Conservation (phyloP, 92 coral and sea anemone species). For the Parazoanthus atlanticus region DNA sequence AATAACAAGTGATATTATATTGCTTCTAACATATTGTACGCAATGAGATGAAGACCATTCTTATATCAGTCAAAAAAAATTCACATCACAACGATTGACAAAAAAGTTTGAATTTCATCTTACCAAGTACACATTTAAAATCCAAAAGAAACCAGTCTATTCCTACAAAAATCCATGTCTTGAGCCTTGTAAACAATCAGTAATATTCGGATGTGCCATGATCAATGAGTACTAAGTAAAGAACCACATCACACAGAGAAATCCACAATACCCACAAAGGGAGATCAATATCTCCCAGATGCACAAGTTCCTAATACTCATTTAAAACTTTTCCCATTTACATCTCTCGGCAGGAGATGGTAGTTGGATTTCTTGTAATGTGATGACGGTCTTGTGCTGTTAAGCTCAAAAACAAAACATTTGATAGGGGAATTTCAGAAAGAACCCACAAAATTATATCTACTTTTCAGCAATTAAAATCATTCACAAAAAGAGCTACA, state of each 20-base stretch:
- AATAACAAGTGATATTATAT: background rate
- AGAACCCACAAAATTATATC: background rate
- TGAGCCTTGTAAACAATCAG: background rate
- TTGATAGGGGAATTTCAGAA: background rate
- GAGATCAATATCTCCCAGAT: conserved; percentile 27
- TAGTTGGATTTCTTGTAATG: background rate
- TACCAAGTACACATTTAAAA: background rate
- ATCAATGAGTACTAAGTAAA: background rate
- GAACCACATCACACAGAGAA: conserved; percentile 38
- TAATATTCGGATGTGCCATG: conserved; percentile 13
- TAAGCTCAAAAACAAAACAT: background rate
- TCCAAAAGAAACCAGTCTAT: background rate
- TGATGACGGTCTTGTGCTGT: background rate
- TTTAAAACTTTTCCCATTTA: conserved; percentile 29
- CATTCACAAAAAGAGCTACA: background rate
- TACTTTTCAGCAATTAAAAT: background rate
- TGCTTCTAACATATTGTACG: background rate
- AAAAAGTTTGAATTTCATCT: background rate
- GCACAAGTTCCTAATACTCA: conserved; percentile 36
- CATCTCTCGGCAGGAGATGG: conserved; percentile 20
- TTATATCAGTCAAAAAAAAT: too few species aligned
- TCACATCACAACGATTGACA: background rate
- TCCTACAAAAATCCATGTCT: background rate
- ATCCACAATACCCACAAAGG: conserved; percentile 41
- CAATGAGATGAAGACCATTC: background rate